These are phyloP conservation scores for Zaprionus camerounensis DNA, from an alignment of 1,140 invertebrate genomes.

Conservation along the genomic window DNA sequence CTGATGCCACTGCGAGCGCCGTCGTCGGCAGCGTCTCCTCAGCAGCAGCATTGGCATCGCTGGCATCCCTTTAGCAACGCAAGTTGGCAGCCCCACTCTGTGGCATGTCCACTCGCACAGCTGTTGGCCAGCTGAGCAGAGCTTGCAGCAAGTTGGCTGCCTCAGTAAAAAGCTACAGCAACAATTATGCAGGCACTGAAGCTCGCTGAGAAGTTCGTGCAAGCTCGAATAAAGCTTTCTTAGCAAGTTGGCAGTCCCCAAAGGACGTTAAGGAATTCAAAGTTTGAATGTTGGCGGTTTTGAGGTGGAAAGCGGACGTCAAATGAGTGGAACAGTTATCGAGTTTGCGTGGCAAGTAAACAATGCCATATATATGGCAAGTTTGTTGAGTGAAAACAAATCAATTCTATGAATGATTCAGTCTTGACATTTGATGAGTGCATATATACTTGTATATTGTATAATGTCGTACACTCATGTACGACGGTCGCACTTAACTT, in stretches of 20 bases:
- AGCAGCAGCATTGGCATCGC: constrained; percentile 5
- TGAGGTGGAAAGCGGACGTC: not conserved
- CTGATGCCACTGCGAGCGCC: constrained; percentile 50
- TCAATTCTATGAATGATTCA: too few species aligned
- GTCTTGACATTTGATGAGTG: too few species aligned
- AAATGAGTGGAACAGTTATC: not conserved
- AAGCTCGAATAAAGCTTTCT: not conserved
- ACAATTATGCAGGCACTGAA: constrained; percentile 1
- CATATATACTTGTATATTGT: too few species aligned
- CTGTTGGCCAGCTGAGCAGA: constrained; percentile 33
- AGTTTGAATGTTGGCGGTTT: not conserved
- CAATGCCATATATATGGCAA: too few species aligned
- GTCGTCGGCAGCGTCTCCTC: constrained; percentile 18
- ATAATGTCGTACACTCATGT: too few species aligned
- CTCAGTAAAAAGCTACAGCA: constrained; percentile 14
- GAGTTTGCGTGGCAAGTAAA: too few species aligned
- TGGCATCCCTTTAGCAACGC: constrained; percentile 24
- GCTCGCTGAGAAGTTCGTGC: constrained; percentile 9
- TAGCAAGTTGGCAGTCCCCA: constrained; percentile 29
- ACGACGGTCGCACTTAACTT: too few species aligned
- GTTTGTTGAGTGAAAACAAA: too few species aligned
- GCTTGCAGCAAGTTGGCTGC: constrained; percentile 34
- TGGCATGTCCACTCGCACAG: constrained; percentile 8
- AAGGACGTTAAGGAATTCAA: not conserved
- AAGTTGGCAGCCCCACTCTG: constrained; percentile 25